phyloP scores from a whole-genome alignment of 30 jellyfish, hydroid and myxozoan genomes.

The Cassiopea xamachana region DNA sequence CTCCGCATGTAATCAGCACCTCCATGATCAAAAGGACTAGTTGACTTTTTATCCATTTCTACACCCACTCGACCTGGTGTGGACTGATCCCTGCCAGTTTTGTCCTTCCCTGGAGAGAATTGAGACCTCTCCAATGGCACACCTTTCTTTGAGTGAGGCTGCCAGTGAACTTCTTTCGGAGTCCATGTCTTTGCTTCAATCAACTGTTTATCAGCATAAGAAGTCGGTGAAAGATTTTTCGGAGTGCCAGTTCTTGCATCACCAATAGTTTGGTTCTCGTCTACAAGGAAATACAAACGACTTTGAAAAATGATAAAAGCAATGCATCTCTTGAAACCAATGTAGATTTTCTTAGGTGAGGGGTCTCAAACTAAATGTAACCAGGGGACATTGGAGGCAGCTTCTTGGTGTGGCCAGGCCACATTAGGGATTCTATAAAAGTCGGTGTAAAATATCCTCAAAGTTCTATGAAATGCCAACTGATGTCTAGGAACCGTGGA shows the following conservation, averaged over 20 bases:
- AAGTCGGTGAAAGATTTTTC: slow-evolving; percentile 55
- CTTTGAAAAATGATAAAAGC: too few relatives aligned
- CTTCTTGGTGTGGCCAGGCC: too few relatives aligned
- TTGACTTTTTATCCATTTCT: slow-evolving; percentile 35
- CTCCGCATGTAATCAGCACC: slow-evolving; percentile 44
- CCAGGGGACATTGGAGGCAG: too few relatives aligned
- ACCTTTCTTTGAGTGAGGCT: slow-evolving; percentile 44
- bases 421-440: too few relatives aligned
- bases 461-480: too few relatives aligned
- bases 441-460: too few relatives aligned
- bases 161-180: slow-evolving; percentile 79
- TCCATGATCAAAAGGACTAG: slow-evolving; percentile 59
- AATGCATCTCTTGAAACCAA: too few relatives aligned
- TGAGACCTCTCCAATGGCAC: slow-evolving; percentile 26
- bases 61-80: slow-evolving; percentile 39
- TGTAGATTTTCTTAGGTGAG: too few relatives aligned
- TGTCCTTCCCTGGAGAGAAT: slow-evolving; percentile 59
- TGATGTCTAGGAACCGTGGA: too few relatives aligned
- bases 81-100: slow-evolving; percentile 26
- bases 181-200: slow-evolving; percentile 87
- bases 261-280: slow-evolving; percentile 16
- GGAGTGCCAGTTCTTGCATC: slow-evolving; percentile 53
- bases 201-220: slow-evolving; percentile 68
- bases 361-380: too few relatives aligned
- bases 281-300: not conserved